Base-by-base conservation (phyloP, 2,888 invertebrate genomes). In the Pristionchus mayeri region DNA sequence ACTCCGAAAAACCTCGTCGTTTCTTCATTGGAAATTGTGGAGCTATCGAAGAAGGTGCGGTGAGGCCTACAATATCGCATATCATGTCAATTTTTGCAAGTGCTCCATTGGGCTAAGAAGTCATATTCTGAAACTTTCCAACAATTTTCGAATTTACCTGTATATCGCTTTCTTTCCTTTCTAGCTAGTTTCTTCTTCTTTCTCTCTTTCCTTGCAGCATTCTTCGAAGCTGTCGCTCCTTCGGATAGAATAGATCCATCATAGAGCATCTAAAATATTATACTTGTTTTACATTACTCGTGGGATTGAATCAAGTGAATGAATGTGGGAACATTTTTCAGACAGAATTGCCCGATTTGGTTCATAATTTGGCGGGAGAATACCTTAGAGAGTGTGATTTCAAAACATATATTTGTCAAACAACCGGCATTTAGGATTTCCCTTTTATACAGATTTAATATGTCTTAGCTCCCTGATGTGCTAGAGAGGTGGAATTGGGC, bases 1-100 rank as follows among this genome's bases (percentile, higher is more conserved):
- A 63, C 9, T 63, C 30, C 30, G 6, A n/a, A 44, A 11, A 24
- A 57, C 80, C 80, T 80, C 80, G 16, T 24, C 80, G 13, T 27
- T 80, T 80, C 57, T 57, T 52, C 80, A 80, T 80, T 40, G 80
- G 80, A 57, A 80, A 80, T 34, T 57, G 80, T 21, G 80, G 80
- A 24, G 80, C 80, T 24, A 80, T 80, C 34, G 80, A 37, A 16
- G 80, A 80, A 13, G 80, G 80, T 3, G 50, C 80, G 16, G 80
- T 37, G 4, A 80, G 52, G 21, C 37, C 80, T 80, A 2, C 54
- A 54, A 27, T 7, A 18, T 6, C 27, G 2, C 27, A 60, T n/a
- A 57, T 24, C 6, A 21, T n/a, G n/a, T 4, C 54, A 54, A 44
- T 54, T 54, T 54, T 54, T 7, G 54, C 54, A 54, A 7, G 48